A percentile compares a stretch with the other conserved stretches of the same genome.
Evolutionary conservation across 2,888 invertebrate species (phyloP).

Genomic region (Caenorhabditis sulstoni): DNA sequence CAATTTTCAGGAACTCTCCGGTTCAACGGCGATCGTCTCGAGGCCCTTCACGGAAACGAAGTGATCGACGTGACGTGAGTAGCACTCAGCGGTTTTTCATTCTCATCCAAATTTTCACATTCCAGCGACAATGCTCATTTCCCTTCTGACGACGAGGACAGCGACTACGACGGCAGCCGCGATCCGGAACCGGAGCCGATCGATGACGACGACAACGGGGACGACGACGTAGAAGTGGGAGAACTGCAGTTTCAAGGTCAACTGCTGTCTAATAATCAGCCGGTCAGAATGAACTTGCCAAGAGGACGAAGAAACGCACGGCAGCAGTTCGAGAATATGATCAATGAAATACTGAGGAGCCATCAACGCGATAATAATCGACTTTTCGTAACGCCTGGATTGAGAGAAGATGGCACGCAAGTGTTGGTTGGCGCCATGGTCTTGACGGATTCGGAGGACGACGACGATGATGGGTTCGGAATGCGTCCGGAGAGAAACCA

Average conservation of each 20-base stretch:
- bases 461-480: not conserved
- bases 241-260: not conserved
- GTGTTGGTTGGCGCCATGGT: too few relatives aligned
- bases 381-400: too few relatives aligned
- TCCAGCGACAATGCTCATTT: slow-evolving; percentile 12
- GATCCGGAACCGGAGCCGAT: too few relatives aligned
- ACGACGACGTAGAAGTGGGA: not conserved
- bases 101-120: not conserved
- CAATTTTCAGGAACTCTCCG: too few relatives aligned
- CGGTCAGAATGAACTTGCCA: too few relatives aligned
- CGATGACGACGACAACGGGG: not conserved
- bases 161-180: slow-evolving; percentile 8
- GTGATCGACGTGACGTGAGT: slow-evolving; percentile 11
- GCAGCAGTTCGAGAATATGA: too few relatives aligned
- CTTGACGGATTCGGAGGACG: not conserved
- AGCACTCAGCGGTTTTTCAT: not conserved
- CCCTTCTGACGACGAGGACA: slow-evolving; percentile 21
- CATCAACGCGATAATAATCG: too few relatives aligned
- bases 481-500: slow-evolving; percentile 12
- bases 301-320: too few relatives aligned
- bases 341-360: too few relatives aligned
- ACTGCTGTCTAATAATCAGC: too few relatives aligned
- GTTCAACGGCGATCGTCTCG: slow-evolving; percentile 15
- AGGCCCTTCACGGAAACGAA: not conserved
- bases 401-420: too few relatives aligned